Evolutionary conservation across 2,797 vertebrate genomes (phyloP).

Genomic region (Petrocephalus sullivani): DNA sequence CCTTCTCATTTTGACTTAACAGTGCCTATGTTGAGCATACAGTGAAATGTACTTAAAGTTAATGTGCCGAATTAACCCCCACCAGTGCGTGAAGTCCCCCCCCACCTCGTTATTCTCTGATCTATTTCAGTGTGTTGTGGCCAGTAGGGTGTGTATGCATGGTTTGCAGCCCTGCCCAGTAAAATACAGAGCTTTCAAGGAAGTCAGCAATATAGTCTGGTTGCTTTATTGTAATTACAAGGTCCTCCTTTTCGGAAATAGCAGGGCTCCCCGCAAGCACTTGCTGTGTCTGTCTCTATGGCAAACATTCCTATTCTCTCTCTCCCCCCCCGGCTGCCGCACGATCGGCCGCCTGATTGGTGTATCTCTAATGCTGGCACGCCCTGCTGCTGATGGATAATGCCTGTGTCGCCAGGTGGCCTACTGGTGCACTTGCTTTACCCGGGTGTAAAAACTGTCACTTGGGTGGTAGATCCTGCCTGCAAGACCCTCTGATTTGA

Average conservation of each 20-base stretch:
- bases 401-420: background rate
- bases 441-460: background rate
- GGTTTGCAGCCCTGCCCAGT: constrained; percentile 68
- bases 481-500: background rate
- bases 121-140: constrained; percentile 70
- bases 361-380: background rate
- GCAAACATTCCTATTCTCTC: constrained; percentile 28
- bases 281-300: constrained; percentile 46
- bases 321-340: constrained; percentile 8
- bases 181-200: constrained; percentile 73
- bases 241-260: constrained; percentile 63
- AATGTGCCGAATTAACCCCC: constrained; percentile 31
- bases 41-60: constrained; percentile 32
- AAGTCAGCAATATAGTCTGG: constrained; percentile 71
- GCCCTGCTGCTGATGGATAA: background rate
- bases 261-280: constrained; percentile 56
- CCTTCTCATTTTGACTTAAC: constrained; percentile 30
- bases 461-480: background rate
- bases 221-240: constrained; percentile 75
- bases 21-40: constrained; percentile 25
- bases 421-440: background rate
- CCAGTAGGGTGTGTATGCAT: constrained; percentile 54
- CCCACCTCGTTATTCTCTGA: constrained; percentile 46
- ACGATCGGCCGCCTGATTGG: background rate
- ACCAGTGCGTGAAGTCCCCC: background rate